Conservation (phyloP, 2,888 invertebrate genomes). For the Campoplex capitator region DNA sequence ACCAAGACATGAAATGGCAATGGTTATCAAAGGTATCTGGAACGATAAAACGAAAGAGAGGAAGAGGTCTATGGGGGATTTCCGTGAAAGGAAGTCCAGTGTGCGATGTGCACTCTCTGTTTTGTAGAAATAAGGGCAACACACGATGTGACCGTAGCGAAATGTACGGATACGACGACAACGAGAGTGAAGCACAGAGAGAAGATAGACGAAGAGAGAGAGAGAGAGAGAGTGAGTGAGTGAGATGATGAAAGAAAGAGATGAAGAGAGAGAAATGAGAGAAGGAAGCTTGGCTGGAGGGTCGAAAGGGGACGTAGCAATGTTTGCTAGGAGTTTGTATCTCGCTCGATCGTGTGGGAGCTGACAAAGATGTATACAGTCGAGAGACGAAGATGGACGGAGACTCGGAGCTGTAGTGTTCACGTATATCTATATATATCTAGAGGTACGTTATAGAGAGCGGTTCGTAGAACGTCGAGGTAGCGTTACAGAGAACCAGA, state of each 20-base stretch:
- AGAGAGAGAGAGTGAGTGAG: constrained; percentile 14
- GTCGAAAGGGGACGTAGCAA: constrained; percentile 70
- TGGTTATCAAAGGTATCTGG: constrained; percentile 32
- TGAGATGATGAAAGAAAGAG: constrained; percentile 17
- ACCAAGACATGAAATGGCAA: constrained; percentile 29
- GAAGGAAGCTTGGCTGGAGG: constrained; percentile 59
- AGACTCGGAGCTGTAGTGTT: constrained; percentile 81
- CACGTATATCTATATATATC: constrained; percentile 25
- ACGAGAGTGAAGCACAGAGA: constrained; percentile 70
- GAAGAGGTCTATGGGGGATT: constrained; percentile 39
- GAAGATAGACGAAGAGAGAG: constrained; percentile 24
- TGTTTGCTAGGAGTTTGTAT: constrained; percentile 64
- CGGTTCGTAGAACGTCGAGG: constrained; percentile 64
- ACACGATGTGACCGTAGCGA: constrained; percentile 46
- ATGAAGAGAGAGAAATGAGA: constrained; percentile 13
- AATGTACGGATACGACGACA: constrained; percentile 68
- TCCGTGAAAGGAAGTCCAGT: constrained; percentile 50
- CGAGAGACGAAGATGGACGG: constrained; percentile 59
- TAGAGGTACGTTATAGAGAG: constrained; percentile 47
- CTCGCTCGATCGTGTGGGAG: constrained; percentile 54
- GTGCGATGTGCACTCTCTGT: constrained; percentile 49
- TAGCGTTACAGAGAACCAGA: constrained; percentile 64
- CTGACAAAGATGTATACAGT: constrained; percentile 62
- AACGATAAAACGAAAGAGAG: constrained; percentile 11
- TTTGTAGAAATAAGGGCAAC: constrained; percentile 47